Base-by-base conservation (phyloP, 2,113 vertebrate genomes). In the Pterocles gutturalis region DNA sequence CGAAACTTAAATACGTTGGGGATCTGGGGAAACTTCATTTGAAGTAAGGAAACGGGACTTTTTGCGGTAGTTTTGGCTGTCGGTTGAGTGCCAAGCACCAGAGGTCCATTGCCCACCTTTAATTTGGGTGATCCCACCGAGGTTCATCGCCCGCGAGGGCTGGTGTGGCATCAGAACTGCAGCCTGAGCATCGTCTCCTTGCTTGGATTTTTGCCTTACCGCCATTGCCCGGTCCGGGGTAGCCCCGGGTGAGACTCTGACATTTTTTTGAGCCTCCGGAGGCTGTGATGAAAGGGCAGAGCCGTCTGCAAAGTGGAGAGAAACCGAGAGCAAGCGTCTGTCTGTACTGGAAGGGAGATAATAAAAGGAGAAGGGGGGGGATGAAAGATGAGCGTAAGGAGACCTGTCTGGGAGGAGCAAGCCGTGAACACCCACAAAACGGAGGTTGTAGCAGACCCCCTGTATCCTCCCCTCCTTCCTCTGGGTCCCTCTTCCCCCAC, bases 131-230 rank as follows among this genome's bases (percentile, higher is more conserved):
- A 36, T 88, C 48, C 45, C 57, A 7, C 9, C 1, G 4, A n/a
- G 41, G 26, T 49, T 41, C 24, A 2, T 79, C 36, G 2, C 24
- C n/a, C 8, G 4, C 0, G 1, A 6, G 19, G 46, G 36, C n/a
- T 79, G 79, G 64, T 1, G 0, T 5, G 41, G 66, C 49, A n/a
- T 31, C 51, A 20, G 20, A 58, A 7, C 36, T 3, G 1, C 70
- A 55, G 41, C 51, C 55, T 8, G 6, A 69, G 69, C 67, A 48
- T 34, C 88, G 10, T 33, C 92, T 57, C 29, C 54, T 55, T 26
- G 66, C 92, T 95, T 69, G 79, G 78, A 80, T 77, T 70, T 89
- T 86, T 81, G 67, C 51, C 62, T 93, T 85, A 49, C 64, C 1
- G 8, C 25, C 1, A 0, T 61, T 66, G 31, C 58, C 61, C 1